Conservation (phyloP, 1,140 invertebrate genomes). For the Leptinotarsa texana region DNA sequence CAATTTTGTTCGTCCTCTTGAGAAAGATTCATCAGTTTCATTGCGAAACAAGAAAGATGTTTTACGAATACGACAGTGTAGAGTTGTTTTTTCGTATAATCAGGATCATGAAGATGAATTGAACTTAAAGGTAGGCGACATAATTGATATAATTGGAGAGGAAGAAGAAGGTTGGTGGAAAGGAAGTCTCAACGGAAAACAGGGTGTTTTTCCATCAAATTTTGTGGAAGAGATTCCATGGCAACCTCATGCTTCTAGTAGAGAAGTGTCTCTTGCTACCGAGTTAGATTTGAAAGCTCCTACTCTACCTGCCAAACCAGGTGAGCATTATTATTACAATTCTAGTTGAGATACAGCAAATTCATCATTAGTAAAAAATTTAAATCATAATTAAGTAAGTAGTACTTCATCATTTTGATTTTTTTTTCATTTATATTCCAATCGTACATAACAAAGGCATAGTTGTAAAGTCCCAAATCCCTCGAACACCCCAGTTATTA, state of each 20-base stretch:
- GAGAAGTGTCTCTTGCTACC: slow-evolving; percentile 40
- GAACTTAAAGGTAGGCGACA: slow-evolving; percentile 80
- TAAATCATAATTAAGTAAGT: no score
- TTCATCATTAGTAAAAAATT: no score
- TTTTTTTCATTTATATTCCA: no score
- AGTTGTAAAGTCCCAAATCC: no score
- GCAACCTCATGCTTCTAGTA: slow-evolving; percentile 31
- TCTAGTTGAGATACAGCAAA: no score
- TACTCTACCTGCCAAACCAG: slow-evolving; percentile 65
- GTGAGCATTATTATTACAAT: slow-evolving; percentile 46
- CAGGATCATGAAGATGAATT: slow-evolving; percentile 93
- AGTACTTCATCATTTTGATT: no score
- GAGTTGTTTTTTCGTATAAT: slow-evolving; percentile 88
- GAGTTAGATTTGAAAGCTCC: slow-evolving; percentile 46
- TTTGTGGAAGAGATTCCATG: slow-evolving; percentile 76
- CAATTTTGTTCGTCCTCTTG: slow-evolving; percentile 86
- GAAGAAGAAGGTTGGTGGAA: slow-evolving; percentile 91
- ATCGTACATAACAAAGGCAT: no score
- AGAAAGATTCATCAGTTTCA: slow-evolving; percentile 40
- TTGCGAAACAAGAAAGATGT: slow-evolving; percentile 44
- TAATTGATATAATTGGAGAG: slow-evolving; percentile 85
- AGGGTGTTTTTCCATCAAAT: slow-evolving; percentile 92
- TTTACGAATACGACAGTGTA: slow-evolving; percentile 64
- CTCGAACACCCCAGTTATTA: no score
- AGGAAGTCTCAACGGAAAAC: slow-evolving; percentile 73